Conservation (phyloP, 53 echinoderm and acorn worm species). For the Apostichopus leukothele region DNA sequence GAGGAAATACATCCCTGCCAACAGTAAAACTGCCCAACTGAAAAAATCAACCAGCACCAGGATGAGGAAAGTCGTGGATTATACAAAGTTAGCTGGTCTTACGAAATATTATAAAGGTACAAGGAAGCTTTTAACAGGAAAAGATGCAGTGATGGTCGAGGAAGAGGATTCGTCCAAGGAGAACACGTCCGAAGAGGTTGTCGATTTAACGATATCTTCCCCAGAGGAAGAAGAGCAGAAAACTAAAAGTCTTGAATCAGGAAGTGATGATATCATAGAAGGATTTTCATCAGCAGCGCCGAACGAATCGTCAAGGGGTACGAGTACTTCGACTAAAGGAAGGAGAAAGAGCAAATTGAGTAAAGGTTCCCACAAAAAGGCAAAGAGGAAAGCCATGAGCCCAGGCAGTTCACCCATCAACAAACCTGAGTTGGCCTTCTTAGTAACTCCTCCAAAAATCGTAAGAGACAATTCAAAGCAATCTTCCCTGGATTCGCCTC, state of each 20-base stretch:
- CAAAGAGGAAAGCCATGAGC: not conserved
- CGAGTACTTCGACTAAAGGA: not conserved
- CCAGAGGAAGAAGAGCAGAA: not conserved
- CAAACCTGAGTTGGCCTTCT: conserved; percentile 15
- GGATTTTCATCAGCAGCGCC: not conserved
- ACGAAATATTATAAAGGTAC: not conserved
- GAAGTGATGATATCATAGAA: not conserved
- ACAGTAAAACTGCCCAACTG: conserved; percentile 2
- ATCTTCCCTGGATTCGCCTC: not conserved
- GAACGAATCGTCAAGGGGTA: not conserved
- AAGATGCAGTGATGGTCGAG: not conserved
- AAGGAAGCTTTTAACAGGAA: not conserved
- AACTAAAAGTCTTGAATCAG: not conserved
- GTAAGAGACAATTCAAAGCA: not conserved
- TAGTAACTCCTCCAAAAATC: conserved; percentile 21
- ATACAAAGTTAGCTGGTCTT: not conserved
- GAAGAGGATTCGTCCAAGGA: not conserved
- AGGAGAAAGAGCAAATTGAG: not conserved
- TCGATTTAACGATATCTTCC: not conserved
- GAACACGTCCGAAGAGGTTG: not conserved
- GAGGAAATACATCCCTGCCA: conserved; percentile 21
- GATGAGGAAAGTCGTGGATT: not conserved
- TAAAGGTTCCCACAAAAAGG: conserved; percentile 2
- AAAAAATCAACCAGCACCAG: not conserved
- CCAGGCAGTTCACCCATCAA: not conserved